Evolutionary conservation across 2,113 vertebrate genomes (phyloP), one percentile per base, ranked within the genome.

Genomic region (Dromiciops gliroides): DNA sequence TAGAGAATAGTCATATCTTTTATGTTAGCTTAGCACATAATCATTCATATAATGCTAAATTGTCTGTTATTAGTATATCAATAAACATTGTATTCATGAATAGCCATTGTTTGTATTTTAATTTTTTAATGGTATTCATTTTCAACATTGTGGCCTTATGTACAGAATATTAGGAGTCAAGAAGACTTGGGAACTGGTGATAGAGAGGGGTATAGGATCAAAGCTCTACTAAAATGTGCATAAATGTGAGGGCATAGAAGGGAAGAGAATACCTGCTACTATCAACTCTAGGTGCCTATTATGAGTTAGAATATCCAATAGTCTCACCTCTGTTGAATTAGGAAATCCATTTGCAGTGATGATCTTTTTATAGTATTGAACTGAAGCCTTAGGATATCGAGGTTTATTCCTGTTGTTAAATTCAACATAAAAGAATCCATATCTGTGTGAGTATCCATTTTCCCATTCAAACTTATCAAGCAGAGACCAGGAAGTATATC

Each of bases 391-490:
- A 92, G 99, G 99, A 93, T 99, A 99, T 48, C 99, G 99, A 1
- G 99, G 99, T 95, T 99, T 99, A 97, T 99, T 98, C 98, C 99
- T 99, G 97, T 98, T 98, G 91, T 98, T 98, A 97, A 99, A 99
- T 97, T 99, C 99, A 48, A 99, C 98, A 5, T 99, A 99, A 96
- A 99, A 99, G 91, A 99, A 97, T 93, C 99, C 99, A 26, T 99
- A 99, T 98, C 99, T 99, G 92, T 99, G 99, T 0, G 99, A 98
- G 96, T 99, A 99, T 48, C 99, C 99, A 98, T 99, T 99, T 93
- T 99, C 99, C 99, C 99, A 99, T 97, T 99, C 99, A 98, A 99
- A 99, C 97, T 99, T 99, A 98, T 99, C 99, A 98, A 99, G 96
- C 96, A 99, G 98, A 92, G 99, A 99, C 99, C 99, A 99, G 25